These are phyloP conservation scores for Cherax quadricarinatus DNA, from an alignment of 1,140 invertebrate species.

Conservation along the genomic window DNA sequence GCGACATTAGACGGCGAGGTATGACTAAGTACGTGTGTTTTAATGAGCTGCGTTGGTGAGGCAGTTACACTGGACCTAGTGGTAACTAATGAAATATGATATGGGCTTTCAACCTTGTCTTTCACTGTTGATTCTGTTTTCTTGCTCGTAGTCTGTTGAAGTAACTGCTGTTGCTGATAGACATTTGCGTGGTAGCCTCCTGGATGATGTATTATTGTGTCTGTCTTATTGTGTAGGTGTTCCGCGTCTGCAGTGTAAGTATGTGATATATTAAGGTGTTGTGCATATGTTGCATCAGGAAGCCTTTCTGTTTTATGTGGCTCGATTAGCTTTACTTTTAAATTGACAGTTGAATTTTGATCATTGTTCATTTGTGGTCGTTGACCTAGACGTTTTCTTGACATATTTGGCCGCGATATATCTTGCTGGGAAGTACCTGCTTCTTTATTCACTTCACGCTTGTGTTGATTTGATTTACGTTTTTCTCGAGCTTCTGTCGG, in stretches of 20 bases:
- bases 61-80: too few relatives aligned
- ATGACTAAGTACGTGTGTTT: too few relatives aligned
- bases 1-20: too few relatives aligned
- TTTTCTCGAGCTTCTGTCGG: not conserved
- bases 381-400: not conserved
- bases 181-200: not conserved
- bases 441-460: not conserved
- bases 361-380: not conserved
- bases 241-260: not conserved
- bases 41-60: too few relatives aligned
- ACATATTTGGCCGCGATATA: not conserved
- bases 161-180: not conserved
- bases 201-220: not conserved
- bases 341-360: not conserved
- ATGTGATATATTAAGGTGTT: not conserved
- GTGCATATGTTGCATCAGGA: not conserved
- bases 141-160: too few relatives aligned
- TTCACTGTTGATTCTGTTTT: not conserved
- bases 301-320: not conserved
- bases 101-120: not conserved
- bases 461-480: not conserved
- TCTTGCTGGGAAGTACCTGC: not conserved
- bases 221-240: not conserved
- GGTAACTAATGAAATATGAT: too few relatives aligned
- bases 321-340: not conserved